phyloP scores from a whole-genome alignment of 2,888 invertebrate genomes.

The Lymantria monacha region DNA sequence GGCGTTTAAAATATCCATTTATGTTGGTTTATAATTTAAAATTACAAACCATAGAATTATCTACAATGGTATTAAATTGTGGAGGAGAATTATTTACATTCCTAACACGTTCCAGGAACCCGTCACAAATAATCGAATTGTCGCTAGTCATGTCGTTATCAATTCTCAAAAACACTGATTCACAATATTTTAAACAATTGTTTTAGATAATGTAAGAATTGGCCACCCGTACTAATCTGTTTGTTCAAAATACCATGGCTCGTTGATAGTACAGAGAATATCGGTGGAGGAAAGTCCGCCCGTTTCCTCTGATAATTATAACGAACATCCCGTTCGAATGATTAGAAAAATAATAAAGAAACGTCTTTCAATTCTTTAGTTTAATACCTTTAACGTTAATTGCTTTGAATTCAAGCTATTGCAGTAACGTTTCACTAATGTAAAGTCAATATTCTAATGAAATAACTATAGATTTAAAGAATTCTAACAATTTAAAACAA shows the following conservation, averaged over 20 bases:
- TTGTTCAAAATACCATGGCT: slow-evolving; percentile 47
- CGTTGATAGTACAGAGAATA: slow-evolving; percentile 57
- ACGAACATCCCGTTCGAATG: slow-evolving; percentile 54
- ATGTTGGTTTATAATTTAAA: no score
- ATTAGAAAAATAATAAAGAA: background rate
- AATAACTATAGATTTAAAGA: no score
- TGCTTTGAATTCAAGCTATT: no score
- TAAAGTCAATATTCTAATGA: no score
- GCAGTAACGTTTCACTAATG: no score
- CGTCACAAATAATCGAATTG: no score
- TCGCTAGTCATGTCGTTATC: background rate
- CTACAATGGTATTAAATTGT: no score
- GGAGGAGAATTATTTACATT: no score
- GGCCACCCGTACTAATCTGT: slow-evolving; percentile 48
- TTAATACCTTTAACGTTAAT: background rate
- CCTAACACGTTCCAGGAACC: no score
- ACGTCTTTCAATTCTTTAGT: background rate
- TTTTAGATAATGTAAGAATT: slow-evolving; percentile 46
- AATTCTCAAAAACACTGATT: slow-evolving; percentile 1
- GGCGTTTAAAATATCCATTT: no score
- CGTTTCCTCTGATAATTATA: slow-evolving; percentile 63
- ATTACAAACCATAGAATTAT: no score
- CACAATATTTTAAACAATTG: background rate
- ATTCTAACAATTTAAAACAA: no score
- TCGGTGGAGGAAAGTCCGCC: slow-evolving; percentile 58